Evolutionary conservation across 2,113 vertebrate species (phyloP), one percentile per base, ranked within the genome.

Genomic region (Carassius auratus): DNA sequence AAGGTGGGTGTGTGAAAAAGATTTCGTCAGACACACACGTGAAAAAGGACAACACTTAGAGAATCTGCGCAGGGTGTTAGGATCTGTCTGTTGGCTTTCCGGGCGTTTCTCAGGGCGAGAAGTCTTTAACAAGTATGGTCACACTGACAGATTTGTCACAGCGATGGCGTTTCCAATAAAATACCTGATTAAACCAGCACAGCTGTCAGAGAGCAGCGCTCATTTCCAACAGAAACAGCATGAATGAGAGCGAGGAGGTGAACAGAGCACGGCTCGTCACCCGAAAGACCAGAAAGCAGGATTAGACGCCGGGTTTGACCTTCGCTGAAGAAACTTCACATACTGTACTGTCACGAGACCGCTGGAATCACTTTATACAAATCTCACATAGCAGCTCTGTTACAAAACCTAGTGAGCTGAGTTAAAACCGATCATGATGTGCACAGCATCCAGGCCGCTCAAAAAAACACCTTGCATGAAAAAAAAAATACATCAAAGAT

Each of bases 1-100:
- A 38, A 17, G 77, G 76, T 45, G 77, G 77, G 57, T 64, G 77
- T 80, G 57, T 80, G 77, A 80, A 62, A 79, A 23, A 62, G 3
- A 62, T 62, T 21, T 79, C 13, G 8, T 62, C 57, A 62, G 30
- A 59, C 55, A 59, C 23, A 62, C 61, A 36, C 15, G 33, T 17
- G 17, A 57, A 19, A 33, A 77, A 30, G 30, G 23, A 77, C 50
- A 48, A n/a, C 68, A 26, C 57, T 23, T 73, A 42, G 5, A 23
- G 57, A 64, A 17, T 26, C 6, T 8, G 10, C 42, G 17, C 36
- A 21, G 17, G 68, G 4, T 2, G 3, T 8, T 36, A 21, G 19
- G 69, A 45, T 45, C 19, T 42, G 69, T 68, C 17, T 38, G 68
- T 21, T 68, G 13, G 64, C 64, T 30, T 36, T 68, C 8, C 15